These are phyloP conservation scores for Brachionus manjavacas DNA, from an alignment of 1,140 invertebrate species.

Conservation along the genomic window DNA sequence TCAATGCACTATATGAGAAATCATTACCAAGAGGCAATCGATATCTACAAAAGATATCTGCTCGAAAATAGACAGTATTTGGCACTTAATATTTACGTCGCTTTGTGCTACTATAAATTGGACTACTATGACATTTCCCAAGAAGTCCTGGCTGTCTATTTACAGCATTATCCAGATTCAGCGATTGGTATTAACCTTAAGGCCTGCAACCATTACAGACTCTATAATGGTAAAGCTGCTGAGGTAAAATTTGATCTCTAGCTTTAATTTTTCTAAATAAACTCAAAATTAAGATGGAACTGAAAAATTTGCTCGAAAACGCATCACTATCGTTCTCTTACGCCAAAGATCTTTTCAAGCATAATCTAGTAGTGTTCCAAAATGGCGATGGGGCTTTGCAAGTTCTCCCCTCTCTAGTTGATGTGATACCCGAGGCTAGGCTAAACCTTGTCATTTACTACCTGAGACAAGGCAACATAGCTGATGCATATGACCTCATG, in stretches of 20 bases:
- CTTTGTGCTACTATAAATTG: conserved; percentile 92
- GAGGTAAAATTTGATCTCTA: conserved; percentile 58
- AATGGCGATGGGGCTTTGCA: conserved; percentile 86
- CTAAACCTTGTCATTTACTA: conserved; percentile 93
- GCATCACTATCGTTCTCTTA: conserved; percentile 74
- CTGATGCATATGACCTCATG: conserved; percentile 81
- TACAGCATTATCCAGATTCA: conserved; percentile 85
- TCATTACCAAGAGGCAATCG: conserved; percentile 96
- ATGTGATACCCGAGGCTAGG: conserved; percentile 90
- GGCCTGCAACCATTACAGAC: conserved; percentile 76
- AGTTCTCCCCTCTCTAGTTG: conserved; percentile 80
- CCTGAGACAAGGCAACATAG: conserved; percentile 77
- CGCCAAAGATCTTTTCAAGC: conserved; percentile 83
- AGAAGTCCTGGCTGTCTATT: conserved; percentile 86
- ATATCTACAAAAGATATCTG: conserved; percentile 92
- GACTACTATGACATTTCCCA: conserved; percentile 69
- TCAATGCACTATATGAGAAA: conserved; percentile 90
- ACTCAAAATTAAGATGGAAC: conserved; percentile 51
- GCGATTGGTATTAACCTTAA: conserved; percentile 82
- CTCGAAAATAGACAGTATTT: conserved; percentile 74
- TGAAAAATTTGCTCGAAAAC: conserved; percentile 65
- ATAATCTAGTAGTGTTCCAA: conserved; percentile 86
- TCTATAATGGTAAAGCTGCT: conserved; percentile 89
- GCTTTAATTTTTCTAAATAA: not conserved
- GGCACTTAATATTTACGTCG: conserved; percentile 93